Conservation (phyloP, 92 coral and sea anemone genomes). For the Palythoa grandiflora region DNA sequence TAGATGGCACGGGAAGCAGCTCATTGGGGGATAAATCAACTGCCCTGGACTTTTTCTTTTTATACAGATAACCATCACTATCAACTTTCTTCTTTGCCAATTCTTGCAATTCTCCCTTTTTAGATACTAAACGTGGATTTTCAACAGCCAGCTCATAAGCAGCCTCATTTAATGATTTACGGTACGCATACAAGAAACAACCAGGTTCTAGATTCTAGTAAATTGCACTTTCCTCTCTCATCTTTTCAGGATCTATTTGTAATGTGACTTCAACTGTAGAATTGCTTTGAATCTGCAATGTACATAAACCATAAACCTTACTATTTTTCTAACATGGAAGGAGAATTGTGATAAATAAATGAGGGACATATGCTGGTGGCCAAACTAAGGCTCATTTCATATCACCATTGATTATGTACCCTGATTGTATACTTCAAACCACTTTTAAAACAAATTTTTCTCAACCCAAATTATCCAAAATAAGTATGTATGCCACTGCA, state of each 20-base stretch:
- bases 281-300: conserved; percentile 41
- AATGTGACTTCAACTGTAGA: conserved; percentile 27
- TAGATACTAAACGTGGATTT: conserved; percentile 41
- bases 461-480: conserved; percentile 32
- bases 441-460: conserved; percentile 30
- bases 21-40: conserved; percentile 39
- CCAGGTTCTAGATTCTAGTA: conserved; percentile 66
- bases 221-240: conserved; percentile 60
- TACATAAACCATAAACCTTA: conserved; percentile 13
- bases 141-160: conserved; percentile 64
- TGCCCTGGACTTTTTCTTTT: conserved; percentile 61
- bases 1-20: conserved; percentile 29
- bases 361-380: conserved; percentile 36
- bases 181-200: conserved; percentile 56
- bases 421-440: conserved; percentile 33
- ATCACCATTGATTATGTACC: conserved; percentile 33
- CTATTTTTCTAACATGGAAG: conserved; percentile 15
- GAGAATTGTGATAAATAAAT: conserved; percentile 25
- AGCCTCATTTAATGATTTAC: conserved; percentile 64
- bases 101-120: conserved; percentile 64
- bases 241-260: conserved; percentile 59
- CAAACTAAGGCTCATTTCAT: conserved; percentile 33
- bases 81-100: conserved; percentile 60
- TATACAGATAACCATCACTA: conserved; percentile 66
- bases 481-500: conserved; percentile 33